phyloP scores from a whole-genome alignment of 2,113 vertebrate genomes.

The Anhinga anhinga region DNA sequence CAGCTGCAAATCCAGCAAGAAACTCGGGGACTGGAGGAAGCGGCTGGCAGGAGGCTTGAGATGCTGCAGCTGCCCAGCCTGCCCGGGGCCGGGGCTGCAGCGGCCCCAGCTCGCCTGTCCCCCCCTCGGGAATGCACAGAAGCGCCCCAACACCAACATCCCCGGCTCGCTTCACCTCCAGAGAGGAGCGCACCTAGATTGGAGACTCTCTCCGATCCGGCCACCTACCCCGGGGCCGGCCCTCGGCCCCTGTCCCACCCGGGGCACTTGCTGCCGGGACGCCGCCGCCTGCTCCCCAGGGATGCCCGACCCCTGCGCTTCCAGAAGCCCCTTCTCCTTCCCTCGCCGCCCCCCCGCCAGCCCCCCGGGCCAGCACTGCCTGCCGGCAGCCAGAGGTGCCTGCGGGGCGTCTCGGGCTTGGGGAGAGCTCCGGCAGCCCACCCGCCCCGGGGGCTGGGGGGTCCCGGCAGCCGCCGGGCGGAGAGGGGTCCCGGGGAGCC shows the following conservation, averaged over 20 bases:
- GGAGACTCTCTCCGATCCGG: neutral
- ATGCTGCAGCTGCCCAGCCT: neutral
- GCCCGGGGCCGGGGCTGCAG: neutral
- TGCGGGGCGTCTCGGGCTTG: neutral
- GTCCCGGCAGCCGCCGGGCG: neutral
- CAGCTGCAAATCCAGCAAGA: neutral
- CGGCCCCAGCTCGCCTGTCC: fast-evolving
- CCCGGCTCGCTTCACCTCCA: neutral
- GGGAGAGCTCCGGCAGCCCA: neutral
- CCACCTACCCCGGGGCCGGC: too few species aligned
- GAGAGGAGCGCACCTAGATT: too few species aligned
- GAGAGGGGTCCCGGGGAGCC: neutral
- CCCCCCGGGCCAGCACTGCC: neutral
- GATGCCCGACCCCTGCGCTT: neutral
- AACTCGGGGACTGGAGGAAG: neutral
- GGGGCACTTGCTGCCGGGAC: neutral
- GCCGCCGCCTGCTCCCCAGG: fast-evolving
- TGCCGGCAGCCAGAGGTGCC: neutral
- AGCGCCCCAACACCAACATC: fast-evolving
- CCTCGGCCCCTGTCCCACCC: neutral
- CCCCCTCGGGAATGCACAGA: neutral
- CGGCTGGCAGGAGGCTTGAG: neutral
- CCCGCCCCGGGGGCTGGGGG: neutral
- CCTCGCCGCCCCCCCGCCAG: neutral
- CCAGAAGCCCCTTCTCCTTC: neutral